phyloP scores from a whole-genome alignment of 2,888 invertebrate genomes.

The Cheilosia soror region DNA sequence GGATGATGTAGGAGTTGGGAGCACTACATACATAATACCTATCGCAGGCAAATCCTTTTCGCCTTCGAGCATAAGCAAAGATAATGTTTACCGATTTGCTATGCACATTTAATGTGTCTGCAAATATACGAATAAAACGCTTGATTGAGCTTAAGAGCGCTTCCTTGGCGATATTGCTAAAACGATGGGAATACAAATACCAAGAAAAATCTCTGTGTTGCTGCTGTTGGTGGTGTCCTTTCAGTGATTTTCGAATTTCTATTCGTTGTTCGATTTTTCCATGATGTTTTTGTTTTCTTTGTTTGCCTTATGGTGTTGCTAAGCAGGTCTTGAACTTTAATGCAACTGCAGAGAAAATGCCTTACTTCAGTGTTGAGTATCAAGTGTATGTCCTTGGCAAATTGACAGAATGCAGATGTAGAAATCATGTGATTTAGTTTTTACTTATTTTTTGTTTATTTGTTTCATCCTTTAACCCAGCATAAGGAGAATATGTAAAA shows the following conservation, averaged over 20 bases:
- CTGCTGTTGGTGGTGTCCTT: slow-evolving; percentile 40
- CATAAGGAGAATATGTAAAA: slow-evolving; percentile 11
- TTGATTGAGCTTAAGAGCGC: slow-evolving; percentile 76
- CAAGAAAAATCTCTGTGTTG: slow-evolving; percentile 35
- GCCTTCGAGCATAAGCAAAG: slow-evolving; percentile 73
- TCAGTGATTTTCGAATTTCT: slow-evolving; percentile 11
- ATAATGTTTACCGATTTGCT: slow-evolving; percentile 77
- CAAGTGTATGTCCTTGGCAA: slow-evolving; percentile 56
- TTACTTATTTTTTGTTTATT: slow-evolving; percentile 1
- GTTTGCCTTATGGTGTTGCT: neutral
- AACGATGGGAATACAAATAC: slow-evolving; percentile 73
- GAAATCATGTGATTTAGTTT: slow-evolving; percentile 23
- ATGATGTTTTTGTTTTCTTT: slow-evolving; percentile 11
- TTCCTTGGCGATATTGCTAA: slow-evolving; percentile 72
- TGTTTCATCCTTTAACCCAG: neutral
- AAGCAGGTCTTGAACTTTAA: slow-evolving; percentile 49
- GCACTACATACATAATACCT: slow-evolving; percentile 1
- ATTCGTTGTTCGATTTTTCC: slow-evolving; percentile 12
- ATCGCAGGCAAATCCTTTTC: slow-evolving; percentile 72
- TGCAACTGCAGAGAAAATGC: slow-evolving; percentile 56
- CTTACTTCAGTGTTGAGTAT: slow-evolving; percentile 12
- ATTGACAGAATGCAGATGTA: slow-evolving; percentile 70
- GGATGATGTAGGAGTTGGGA: neutral
- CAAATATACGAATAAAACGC: slow-evolving; percentile 77
- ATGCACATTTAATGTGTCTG: slow-evolving; percentile 77